phyloP scores from a whole-genome alignment of 2,888 invertebrate genomes.

The Autographa pulchrina region DNA sequence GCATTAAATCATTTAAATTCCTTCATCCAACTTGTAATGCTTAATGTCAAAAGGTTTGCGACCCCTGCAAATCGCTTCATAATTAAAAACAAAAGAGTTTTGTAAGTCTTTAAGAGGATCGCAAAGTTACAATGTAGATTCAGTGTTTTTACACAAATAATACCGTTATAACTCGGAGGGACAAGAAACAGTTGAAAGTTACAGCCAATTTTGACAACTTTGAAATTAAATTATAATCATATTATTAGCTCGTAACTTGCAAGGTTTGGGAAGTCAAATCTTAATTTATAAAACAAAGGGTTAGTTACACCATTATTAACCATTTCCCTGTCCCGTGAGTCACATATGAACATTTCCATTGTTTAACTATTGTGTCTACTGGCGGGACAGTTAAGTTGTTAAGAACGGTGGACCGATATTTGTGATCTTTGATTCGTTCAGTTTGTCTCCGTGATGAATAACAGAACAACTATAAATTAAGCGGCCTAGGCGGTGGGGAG shows the following conservation, averaged over 20 bases:
- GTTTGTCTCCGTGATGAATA: no score
- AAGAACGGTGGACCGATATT: no score
- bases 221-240: neutral
- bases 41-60: conserved; percentile 27
- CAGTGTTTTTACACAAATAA: conserved; percentile 43
- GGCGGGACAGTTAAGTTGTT: no score
- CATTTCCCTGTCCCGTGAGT: no score
- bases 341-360: no score
- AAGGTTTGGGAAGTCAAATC: neutral
- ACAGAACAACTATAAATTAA: no score
- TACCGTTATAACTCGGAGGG: conserved; percentile 53
- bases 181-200: neutral
- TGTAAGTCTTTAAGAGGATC: conserved; percentile 54
- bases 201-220: neutral
- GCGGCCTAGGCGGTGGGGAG: no score
- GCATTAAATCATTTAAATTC: neutral
- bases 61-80: conserved; percentile 37
- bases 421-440: no score
- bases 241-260: neutral
- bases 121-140: conserved; percentile 54
- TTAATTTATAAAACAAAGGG: no score
- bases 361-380: no score
- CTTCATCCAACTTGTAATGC: neutral
- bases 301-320: no score
- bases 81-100: conserved; percentile 49